Base-by-base conservation (phyloP, 2,797 vertebrate species). In the Xenentodon cancila region DNA sequence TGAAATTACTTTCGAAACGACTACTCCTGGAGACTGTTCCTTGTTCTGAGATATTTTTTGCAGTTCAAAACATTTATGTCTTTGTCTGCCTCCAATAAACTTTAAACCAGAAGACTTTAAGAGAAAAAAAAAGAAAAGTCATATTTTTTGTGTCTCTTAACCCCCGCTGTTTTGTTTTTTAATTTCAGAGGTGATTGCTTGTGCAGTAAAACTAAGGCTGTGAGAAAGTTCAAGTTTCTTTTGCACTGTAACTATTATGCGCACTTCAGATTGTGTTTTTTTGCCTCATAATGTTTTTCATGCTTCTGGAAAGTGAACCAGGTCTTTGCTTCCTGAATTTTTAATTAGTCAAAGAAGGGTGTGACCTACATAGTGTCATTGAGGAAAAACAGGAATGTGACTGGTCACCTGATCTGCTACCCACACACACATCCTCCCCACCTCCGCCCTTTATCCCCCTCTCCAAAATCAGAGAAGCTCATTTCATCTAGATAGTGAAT, bases 281-380 rank as follows among this genome's bases (percentile, higher is more conserved):
- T 55, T 45, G 5, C 19, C 12, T 42, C 59, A 8, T 53, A 53
- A 68, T 7, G 52, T 51, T 53, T 55, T 22, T 53, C 44, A 59
- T 53, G 42, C 18, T 40, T 62, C 17, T 1, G 6, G 19, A 61
- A 62, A 73, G 53, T 30, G 60, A 80, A 78, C 60, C 75, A 75
- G 73, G 50, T 84, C 71, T 80, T 74, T 79, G 68, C 77, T 79
- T 88, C 50, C 73, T 92, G 76, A 86, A 89, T 89, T 71, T 92
- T 92, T 88, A 81, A 93, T 90, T 81, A 65, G 79, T 73, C 79
- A 81, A 72, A 88, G 80, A 69, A 84, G 71, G 76, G 73, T 87
- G 75, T 78, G 88, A 90, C 87, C 84, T 87, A 88, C 71, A 89
- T 89, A 62, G 60, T 80, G 45, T 75, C 60, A 50, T 47, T 18